Percentiles rank a stretch among this genome's conserved stretches.
Conservation (phyloP, 2,888 invertebrate species). For the Thumatha senex region DNA sequence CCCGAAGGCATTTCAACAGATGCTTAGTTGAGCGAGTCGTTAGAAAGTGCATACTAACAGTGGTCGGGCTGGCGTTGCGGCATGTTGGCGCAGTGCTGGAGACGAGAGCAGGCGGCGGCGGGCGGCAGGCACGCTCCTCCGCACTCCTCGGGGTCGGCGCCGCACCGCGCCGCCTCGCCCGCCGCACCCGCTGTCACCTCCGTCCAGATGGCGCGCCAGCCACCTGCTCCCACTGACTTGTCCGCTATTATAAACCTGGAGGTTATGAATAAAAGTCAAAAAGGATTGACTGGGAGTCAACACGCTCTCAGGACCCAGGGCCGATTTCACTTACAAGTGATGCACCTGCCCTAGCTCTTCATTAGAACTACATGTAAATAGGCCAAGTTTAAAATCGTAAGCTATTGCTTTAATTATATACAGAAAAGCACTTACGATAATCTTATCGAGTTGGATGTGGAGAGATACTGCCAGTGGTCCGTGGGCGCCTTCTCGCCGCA, state of each 20-base stretch:
- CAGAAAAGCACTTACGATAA: conserved; percentile 85
- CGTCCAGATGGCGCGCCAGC: conserved; percentile 97
- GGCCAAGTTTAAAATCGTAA: no score
- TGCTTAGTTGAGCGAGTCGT: background rate
- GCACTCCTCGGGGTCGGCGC: conserved; percentile 50
- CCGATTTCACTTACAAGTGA: no score
- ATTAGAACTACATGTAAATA: no score
- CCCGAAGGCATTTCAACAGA: background rate
- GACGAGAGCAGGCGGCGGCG: conserved; percentile 70
- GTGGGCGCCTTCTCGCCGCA: conserved; percentile 92
- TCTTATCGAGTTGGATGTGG: conserved; percentile 93
- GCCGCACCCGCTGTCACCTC: conserved; percentile 87
- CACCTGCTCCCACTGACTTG: conserved; percentile 96
- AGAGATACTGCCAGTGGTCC: conserved; percentile 93
- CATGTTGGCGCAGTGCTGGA: conserved; percentile 88
- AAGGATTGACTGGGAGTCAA: no score
- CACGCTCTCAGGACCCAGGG: no score
- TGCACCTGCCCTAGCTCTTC: no score
- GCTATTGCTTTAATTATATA: no score
- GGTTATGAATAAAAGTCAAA: background rate
- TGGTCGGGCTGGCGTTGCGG: conserved; percentile 82
- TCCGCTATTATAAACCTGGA: conserved; percentile 96
- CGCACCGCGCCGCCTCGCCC: conserved; percentile 45
- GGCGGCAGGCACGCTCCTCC: conserved; percentile 67
- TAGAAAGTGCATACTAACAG: conserved; percentile 86